A percentile compares a stretch with the other conserved stretches of the same genome.
Evolutionary conservation across 2,797 vertebrate genomes (phyloP).

Genomic region (Galago senegalensis): DNA sequence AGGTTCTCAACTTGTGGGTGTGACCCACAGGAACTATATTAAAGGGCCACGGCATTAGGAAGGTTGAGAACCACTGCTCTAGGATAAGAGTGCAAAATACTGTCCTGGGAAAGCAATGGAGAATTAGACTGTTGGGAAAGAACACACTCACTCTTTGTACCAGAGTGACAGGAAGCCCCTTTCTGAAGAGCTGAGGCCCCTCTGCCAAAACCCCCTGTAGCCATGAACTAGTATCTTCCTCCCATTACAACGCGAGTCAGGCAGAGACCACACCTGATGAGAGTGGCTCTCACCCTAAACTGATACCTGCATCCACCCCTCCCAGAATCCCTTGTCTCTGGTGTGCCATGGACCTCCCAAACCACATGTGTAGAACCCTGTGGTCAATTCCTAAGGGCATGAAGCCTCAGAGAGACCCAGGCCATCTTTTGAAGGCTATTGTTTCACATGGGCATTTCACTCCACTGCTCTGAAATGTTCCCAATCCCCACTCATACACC

Average conservation of each 20-base stretch:
- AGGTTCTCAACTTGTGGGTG: not conserved
- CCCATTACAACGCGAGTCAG: not conserved
- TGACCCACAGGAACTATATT: too few relatives aligned
- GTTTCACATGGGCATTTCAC: not conserved
- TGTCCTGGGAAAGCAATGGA: not conserved
- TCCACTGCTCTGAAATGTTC: not conserved
- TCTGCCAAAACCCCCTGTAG: not conserved
- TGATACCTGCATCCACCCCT: too few relatives aligned
- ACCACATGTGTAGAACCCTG: not conserved
- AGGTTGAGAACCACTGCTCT: not conserved
- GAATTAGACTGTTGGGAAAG: not conserved
- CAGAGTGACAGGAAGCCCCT: not conserved
- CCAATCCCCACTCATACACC: too few relatives aligned
- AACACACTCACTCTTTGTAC: not conserved
- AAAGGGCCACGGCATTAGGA: not conserved
- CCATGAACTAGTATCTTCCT: not conserved
- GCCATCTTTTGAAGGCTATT: not conserved
- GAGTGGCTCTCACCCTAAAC: not conserved
- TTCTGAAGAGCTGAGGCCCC: not conserved
- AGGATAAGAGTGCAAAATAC: not conserved
- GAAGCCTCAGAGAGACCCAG: not conserved
- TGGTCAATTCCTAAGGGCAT: not conserved
- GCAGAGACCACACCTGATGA: not conserved
- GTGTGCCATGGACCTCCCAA: not conserved
- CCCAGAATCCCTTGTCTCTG: rapidly evolving